These are phyloP conservation scores for Orthonyx spaldingii DNA, from an alignment of 2,113 vertebrate genomes.

Conservation along the genomic window DNA sequence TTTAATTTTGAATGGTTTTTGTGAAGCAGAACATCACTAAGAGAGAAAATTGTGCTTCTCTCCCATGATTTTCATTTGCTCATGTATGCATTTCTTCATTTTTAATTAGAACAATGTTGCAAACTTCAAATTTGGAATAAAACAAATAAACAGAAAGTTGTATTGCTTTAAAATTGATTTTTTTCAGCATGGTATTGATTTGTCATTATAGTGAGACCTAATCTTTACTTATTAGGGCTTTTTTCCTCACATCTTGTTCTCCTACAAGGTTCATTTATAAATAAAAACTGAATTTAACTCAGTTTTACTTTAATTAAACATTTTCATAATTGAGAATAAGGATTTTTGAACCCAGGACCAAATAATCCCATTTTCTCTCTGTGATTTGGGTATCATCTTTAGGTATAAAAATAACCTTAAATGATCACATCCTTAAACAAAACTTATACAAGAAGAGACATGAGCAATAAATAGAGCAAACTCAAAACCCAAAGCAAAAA, in stretches of 20 bases:
- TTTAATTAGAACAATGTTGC: background rate
- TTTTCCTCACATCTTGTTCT: background rate
- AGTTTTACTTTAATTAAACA: background rate
- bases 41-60: background rate
- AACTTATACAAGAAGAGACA: background rate
- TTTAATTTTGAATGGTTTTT: background rate
- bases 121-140: background rate
- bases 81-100: background rate
- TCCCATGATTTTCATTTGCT: background rate
- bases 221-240: fast-evolving
- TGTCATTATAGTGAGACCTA: background rate
- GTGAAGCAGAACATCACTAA: background rate
- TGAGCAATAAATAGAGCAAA: background rate
- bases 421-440: background rate
- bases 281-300: background rate
- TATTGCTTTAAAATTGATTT: background rate
- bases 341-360: background rate
- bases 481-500: background rate
- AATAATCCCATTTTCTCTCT: background rate
- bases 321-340: background rate
- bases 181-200: background rate
- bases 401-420: background rate
- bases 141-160: background rate
- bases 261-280: background rate
- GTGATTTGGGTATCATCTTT: background rate